These are phyloP conservation scores for Argyresthia goedartella DNA, from an alignment of 2,888 invertebrate species.

Conservation along the genomic window DNA sequence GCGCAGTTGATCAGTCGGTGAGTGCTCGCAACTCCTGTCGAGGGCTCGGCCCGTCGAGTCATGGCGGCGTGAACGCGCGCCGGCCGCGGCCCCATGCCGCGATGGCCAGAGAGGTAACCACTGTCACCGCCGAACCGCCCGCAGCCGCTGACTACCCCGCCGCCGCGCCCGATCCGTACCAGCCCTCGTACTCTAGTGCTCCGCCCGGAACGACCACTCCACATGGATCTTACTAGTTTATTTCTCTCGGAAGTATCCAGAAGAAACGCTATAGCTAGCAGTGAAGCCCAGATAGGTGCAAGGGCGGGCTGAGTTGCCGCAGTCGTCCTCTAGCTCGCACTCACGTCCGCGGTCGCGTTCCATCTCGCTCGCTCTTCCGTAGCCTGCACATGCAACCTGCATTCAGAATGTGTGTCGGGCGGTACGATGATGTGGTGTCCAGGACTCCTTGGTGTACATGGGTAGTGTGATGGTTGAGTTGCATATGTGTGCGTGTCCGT, in stretches of 20 bases:
- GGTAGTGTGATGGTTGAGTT: too few species aligned
- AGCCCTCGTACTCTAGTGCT: too few species aligned
- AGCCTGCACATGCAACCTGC: conserved; percentile 51
- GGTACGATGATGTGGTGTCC: background rate
- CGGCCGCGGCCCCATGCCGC: conserved; percentile 76
- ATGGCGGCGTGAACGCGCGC: conserved; percentile 70
- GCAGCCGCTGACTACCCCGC: background rate
- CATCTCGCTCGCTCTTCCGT: too few species aligned
- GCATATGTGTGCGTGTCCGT: too few species aligned
- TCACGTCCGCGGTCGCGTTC: too few species aligned
- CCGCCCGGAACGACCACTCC: too few species aligned
- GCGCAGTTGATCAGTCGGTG: conserved; percentile 34
- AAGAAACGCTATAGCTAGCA: too few species aligned
- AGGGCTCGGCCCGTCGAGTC: conserved; percentile 48
- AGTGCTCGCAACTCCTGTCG: conserved; percentile 53
- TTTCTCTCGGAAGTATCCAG: too few species aligned
- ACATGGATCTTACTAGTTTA: too few species aligned
- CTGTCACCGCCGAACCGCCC: too few species aligned
- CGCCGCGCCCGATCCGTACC: too few species aligned
- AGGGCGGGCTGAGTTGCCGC: conserved; percentile 30
- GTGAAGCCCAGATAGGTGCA: conserved; percentile 3
- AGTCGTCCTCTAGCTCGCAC: conserved; percentile 42
- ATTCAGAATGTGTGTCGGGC: conserved; percentile 31
- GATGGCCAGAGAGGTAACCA: conserved; percentile 78
- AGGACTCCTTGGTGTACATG: too few species aligned